Conservation (phyloP, 2,888 invertebrate genomes). For the Aspidiotus rigidus region DNA sequence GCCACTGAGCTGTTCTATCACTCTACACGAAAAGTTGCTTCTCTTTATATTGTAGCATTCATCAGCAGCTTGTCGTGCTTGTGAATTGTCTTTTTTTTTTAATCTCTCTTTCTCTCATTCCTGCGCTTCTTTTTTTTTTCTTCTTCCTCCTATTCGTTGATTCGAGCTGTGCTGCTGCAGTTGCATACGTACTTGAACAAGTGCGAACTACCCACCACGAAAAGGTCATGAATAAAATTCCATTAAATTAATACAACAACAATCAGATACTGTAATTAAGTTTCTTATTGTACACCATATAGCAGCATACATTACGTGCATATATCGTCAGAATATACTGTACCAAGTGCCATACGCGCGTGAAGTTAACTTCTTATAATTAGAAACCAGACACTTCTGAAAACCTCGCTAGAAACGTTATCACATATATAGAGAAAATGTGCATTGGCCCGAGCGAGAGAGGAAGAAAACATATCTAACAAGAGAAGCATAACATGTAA, state of each 20-base stretch:
- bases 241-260: not conserved
- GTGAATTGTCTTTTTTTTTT: no score
- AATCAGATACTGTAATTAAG: slow-evolving; percentile 7
- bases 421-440: not conserved
- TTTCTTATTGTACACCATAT: slow-evolving; percentile 5
- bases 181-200: no score
- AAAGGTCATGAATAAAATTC: slow-evolving; percentile 8
- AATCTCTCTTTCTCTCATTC: no score
- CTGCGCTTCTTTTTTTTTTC: no score
- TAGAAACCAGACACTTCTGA: slow-evolving; percentile 32
- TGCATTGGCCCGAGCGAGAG: not conserved
- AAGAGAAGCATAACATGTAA: slow-evolving; percentile 1
- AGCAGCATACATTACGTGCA: not conserved
- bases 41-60: no score
- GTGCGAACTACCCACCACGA: slow-evolving; percentile 3
- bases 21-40: no score
- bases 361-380: slow-evolving; percentile 23
- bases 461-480: not conserved
- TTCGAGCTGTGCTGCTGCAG: no score
- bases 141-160: no score
- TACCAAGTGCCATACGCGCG: not conserved
- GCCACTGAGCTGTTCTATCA: no score
- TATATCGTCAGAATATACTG: no score
- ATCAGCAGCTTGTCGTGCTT: no score
- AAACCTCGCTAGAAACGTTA: not conserved